A percentile compares a stretch with the other conserved stretches of the same genome.
Evolutionary conservation across 2,113 vertebrate genomes (phyloP).

Genomic region (Caranx melampygus): DNA sequence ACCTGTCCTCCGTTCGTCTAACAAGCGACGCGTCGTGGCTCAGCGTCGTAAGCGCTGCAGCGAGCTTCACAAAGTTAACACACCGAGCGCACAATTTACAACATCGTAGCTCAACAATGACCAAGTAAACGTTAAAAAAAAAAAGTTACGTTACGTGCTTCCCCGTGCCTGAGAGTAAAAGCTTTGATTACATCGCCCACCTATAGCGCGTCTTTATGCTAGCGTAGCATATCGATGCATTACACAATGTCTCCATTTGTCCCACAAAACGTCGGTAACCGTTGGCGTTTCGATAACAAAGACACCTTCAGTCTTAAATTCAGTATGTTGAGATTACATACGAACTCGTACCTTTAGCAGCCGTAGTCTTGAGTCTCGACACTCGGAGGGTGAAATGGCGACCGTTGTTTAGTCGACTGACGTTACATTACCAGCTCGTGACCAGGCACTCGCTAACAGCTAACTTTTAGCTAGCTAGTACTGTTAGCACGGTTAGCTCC

Average conservation of each 20-base stretch:
- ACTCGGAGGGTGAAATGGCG: slow-evolving; percentile 49
- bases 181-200: neutral
- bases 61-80: neutral
- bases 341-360: slow-evolving; percentile 38
- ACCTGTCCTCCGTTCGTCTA: neutral
- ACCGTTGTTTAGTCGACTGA: neutral
- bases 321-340: rapidly evolving
- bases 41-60: neutral
- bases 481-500: neutral
- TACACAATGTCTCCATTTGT: neutral
- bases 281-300: neutral
- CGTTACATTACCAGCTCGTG: neutral
- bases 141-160: neutral
- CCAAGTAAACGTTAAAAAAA: neutral
- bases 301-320: neutral
- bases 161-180: neutral
- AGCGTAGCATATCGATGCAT: slow-evolving; percentile 10
- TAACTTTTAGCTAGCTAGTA: neutral
- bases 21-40: neutral
- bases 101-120: neutral
- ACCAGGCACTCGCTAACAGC: neutral
- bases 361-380: neutral
- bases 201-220: neutral
- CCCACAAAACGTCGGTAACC: neutral
- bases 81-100: neutral